These are phyloP conservation scores for Centropus bengalensis DNA, from an alignment of 2,113 vertebrate species.

Conservation along the genomic window DNA sequence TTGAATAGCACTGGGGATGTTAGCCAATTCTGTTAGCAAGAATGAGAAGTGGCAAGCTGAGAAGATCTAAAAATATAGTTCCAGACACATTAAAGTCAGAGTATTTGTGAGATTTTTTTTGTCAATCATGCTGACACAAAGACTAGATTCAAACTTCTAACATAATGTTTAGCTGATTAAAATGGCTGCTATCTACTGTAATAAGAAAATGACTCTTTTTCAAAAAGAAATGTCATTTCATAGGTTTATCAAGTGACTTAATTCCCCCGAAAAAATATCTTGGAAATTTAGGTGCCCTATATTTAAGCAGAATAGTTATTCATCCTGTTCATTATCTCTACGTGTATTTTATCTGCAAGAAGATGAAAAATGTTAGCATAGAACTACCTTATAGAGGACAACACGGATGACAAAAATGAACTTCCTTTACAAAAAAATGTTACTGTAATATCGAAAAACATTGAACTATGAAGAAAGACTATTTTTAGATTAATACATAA, in stretches of 20 bases:
- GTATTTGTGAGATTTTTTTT: neutral
- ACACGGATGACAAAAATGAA: neutral
- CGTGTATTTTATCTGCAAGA: neutral
- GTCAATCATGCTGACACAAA: constrained; percentile 13
- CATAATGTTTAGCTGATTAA: neutral
- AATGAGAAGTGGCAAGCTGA: neutral
- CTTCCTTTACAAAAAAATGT: neutral
- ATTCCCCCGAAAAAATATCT: neutral
- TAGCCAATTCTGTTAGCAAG: neutral
- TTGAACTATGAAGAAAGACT: neutral
- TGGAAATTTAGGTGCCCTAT: neutral
- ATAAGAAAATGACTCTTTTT: constrained; percentile 22
- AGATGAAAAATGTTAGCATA: neutral
- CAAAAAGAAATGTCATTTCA: constrained; percentile 31
- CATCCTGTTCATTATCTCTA: neutral
- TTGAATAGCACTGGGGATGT: neutral
- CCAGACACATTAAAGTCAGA: neutral
- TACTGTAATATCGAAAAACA: neutral
- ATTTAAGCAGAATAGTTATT: neutral
- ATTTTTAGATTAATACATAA: neutral
- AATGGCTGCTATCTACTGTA: constrained; percentile 19
- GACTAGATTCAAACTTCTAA: constrained; percentile 16
- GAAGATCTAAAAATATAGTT: constrained; percentile 11
- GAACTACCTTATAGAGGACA: neutral
- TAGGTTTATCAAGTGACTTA: neutral